Base-by-base conservation (phyloP, 2,113 vertebrate genomes). In the Capreolus pygargus region DNA sequence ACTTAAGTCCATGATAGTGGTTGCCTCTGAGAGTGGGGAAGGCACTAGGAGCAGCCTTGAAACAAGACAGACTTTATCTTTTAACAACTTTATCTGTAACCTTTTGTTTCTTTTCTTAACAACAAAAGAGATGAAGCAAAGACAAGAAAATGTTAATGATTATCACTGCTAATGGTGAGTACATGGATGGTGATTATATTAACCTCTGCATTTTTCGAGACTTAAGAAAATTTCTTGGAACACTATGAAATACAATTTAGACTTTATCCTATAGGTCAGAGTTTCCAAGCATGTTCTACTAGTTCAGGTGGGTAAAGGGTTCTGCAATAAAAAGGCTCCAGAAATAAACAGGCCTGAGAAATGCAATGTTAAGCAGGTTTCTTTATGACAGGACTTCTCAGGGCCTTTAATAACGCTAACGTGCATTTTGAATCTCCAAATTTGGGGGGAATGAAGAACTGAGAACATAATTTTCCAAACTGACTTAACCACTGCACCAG, bases 401-500 rank as follows among this genome's bases (percentile, higher is more conserved):
- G 43, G 87, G 57, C 52, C 74, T 94, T 94, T 89, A 82, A 81
- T 54, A 58, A 58, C 10, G 19, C 19, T 64, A 79, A 33, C 16
- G 6, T 58, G 27, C 28, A 94, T 6, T 95, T 13, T 47, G 52
- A 94, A 93, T 36, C 64, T 89, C 11, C 28, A 87, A 15, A 52
- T 92, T 16, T 36, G 30, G 21, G 57, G 74, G 61, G 16, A 55
- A 76, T 60, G 11, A 27, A 55, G 28, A 78, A 74, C 84, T 74
- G 74, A 88, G 36, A 97, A 89, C 61, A 58, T 28, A 76, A 96
- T 70, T 91, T 89, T 11, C 36, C 54, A 89, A 98, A 81, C 8
- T 23, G 28, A 93, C 82, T 91, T 54, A 94, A 93, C 45, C 79
- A 91, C 8, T 14, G 12, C 19, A 89, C 30, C 15, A 23, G 50